Conservation (phyloP, 2,888 invertebrate species). For the Zeuzera pyrina region DNA sequence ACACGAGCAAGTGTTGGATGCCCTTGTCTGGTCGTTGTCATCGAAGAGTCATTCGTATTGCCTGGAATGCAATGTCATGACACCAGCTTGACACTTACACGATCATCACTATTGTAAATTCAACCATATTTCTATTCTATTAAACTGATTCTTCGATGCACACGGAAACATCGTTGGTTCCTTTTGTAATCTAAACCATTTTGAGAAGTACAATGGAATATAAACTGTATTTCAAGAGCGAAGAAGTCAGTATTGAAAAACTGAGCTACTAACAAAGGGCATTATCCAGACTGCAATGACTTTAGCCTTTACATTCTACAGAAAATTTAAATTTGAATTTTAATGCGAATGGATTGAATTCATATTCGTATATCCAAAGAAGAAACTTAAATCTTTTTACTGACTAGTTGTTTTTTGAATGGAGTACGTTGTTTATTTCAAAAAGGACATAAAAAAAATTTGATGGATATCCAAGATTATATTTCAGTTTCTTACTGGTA, state of each 20-base stretch:
- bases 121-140: no score
- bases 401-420: slow-evolving; percentile 38
- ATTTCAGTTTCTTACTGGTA: slow-evolving; percentile 16
- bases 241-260: slow-evolving; percentile 43
- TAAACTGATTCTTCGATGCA: no score
- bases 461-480: slow-evolving; percentile 16
- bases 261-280: slow-evolving; percentile 33
- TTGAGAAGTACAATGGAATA: slow-evolving; percentile 32
- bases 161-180: no score
- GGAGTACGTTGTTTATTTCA: slow-evolving; percentile 31
- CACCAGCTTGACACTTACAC: slow-evolving; percentile 33
- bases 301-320: slow-evolving; percentile 26
- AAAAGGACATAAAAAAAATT: slow-evolving; percentile 29
- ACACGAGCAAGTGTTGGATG: slow-evolving; percentile 48
- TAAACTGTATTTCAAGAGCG: slow-evolving; percentile 36
- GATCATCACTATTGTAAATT: no score
- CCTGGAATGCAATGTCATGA: slow-evolving; percentile 66
- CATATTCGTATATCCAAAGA: slow-evolving; percentile 17
- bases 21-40: slow-evolving; percentile 70
- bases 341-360: slow-evolving; percentile 15
- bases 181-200: no score
- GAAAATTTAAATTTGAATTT: slow-evolving; percentile 25
- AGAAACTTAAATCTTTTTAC: slow-evolving; percentile 28
- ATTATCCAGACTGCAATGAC: slow-evolving; percentile 45
- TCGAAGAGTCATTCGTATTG: slow-evolving; percentile 63